Evolutionary conservation across 2,113 vertebrate species (phyloP), one percentile per base, ranked within the genome.

Genomic region (Eidolon helvum): DNA sequence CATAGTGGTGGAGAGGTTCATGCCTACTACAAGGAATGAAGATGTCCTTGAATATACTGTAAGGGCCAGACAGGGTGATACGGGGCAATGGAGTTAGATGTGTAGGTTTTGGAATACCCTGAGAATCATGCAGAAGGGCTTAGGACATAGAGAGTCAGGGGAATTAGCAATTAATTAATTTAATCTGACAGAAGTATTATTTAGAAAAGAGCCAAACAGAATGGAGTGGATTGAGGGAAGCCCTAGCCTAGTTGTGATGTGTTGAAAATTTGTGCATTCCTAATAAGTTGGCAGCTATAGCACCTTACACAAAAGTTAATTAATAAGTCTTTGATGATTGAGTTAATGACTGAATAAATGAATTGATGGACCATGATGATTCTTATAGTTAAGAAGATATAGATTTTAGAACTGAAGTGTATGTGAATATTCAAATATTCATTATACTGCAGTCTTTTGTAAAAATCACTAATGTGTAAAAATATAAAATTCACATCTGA

Each of bases 391-490:
- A 69, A 94, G 63, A 72, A 79, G 24, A 38, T 68, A n/a, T 6
- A 84, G 33, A 68, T 88, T 94, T 89, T 74, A 14, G n/a, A 93
- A 35, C 48, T 18, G 33, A 79, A 21, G 45, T 72, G 24, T 35
- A 55, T 94, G 2, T 71, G 15, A 92, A 68, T 94, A 92, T 63
- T 88, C 53, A 83, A 68, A 21, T 48, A 89, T 72, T 59, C 15
- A 55, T 74, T 75, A 77, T 43, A 61, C 28, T 80, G 65, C 12
- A 55, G 16, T n/a, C 72, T 80, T 80, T 21, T 77, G 3, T 85
- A 89, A 86, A 93, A 93, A 63, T 84, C 35, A 72, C 21, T 87
- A 38, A 61, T 80, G 8, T 92, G 1, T 75, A 57, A 95, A 95
- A 82, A 40, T 80, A 30, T 12, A 53, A 65, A 82, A 82, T 82